A percentile compares a stretch with the other conserved stretches of the same genome.
These are phyloP conservation scores for Myotis davidii DNA, from an alignment of 2,113 vertebrate genomes.

Conservation along the genomic window DNA sequence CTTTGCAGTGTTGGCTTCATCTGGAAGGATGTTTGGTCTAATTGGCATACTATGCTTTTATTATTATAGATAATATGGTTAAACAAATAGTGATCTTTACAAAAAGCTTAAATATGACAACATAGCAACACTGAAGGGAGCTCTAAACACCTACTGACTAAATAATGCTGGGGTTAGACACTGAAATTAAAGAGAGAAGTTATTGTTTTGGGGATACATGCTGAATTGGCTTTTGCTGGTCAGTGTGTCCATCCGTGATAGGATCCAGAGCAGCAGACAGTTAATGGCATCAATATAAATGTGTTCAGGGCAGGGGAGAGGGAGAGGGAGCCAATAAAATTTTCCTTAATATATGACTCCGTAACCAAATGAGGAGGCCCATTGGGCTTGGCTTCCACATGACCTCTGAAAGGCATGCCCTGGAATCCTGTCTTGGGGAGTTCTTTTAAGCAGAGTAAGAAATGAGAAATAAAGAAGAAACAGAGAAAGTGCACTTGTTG, in stretches of 20 bases:
- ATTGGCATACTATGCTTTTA: no score
- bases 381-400: slow-evolving; percentile 19
- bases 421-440: not conserved
- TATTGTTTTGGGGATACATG: not conserved
- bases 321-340: not conserved
- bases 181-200: not conserved
- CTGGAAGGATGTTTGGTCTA: no score
- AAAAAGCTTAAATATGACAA: not conserved
- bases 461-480: not conserved
- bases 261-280: not conserved
- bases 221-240: not conserved
- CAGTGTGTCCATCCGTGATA: not conserved
- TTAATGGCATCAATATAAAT: not conserved
- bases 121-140: slow-evolving; percentile 47
- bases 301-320: rapidly evolving
- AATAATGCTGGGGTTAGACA: not conserved
- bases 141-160: slow-evolving; percentile 13
- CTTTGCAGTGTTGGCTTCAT: no score
- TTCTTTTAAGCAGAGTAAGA: slow-evolving; percentile 37
- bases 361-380: not conserved
- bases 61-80: not conserved
- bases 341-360: not conserved
- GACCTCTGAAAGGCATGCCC: slow-evolving; percentile 24
- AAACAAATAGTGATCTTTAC: not conserved
- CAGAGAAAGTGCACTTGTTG: not conserved